Evolutionary conservation across 2,113 vertebrate genomes (phyloP).

Genomic region (Thomomys bottae): DNA sequence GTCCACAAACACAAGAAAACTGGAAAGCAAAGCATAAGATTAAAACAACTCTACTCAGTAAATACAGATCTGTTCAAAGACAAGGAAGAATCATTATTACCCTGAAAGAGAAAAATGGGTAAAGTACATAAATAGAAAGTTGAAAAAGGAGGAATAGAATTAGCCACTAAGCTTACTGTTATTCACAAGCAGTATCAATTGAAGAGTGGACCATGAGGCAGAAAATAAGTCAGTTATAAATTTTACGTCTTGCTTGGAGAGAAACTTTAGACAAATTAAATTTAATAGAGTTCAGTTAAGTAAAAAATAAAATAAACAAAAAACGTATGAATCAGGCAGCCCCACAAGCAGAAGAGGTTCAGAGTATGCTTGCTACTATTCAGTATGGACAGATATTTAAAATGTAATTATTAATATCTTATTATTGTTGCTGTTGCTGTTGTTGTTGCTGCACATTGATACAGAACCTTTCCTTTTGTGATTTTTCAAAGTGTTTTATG

Average conservation of each 20-base stretch:
- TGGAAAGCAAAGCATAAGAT: neutral
- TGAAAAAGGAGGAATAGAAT: neutral
- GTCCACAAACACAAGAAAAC: neutral
- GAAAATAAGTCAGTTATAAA: neutral
- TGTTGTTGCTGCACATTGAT: too few species aligned
- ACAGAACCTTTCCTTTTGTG: neutral
- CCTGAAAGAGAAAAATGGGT: neutral
- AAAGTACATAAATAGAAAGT: neutral
- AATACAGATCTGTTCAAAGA: neutral
- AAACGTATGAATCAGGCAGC: neutral
- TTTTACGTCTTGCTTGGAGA: neutral
- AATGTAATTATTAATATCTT: neutral
- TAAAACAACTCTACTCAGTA: neutral
- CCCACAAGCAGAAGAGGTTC: neutral
- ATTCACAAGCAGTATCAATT: neutral
- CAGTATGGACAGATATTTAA: neutral
- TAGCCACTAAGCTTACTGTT: neutral
- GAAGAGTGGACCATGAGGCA: neutral
- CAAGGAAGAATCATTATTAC: neutral
- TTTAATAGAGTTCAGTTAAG: neutral
- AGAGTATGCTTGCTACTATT: fast-evolving
- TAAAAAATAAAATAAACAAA: neutral
- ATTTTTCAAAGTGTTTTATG: neutral
- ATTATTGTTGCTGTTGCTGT: neutral
- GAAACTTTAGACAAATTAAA: neutral